Percentiles rank a stretch among this genome's conserved stretches.
These are phyloP conservation scores for Pristionchus entomophagus DNA, from an alignment of 2,888 invertebrate species.

Conservation along the genomic window DNA sequence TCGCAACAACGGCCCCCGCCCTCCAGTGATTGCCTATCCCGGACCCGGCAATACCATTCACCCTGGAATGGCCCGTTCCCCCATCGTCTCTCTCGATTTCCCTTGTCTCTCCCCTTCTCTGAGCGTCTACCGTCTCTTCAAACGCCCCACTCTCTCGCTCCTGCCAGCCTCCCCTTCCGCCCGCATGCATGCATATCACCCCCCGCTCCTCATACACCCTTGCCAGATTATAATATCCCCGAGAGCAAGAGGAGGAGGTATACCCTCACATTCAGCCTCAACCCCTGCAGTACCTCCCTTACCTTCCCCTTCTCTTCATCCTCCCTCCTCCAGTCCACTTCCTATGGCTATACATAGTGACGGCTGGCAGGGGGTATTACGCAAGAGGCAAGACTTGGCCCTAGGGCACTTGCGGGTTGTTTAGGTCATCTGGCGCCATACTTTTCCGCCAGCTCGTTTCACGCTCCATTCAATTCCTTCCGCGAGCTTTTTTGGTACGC, in stretches of 20 bases:
- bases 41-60: background rate
- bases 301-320: background rate
- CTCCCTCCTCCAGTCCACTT: background rate
- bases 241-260: background rate
- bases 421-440: background rate
- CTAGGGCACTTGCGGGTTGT: background rate
- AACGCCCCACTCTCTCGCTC: background rate
- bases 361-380: background rate
- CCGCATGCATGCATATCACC: background rate
- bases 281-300: constrained; percentile 22
- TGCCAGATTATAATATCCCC: constrained; percentile 42
- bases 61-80: background rate
- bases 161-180: background rate
- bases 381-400: background rate
- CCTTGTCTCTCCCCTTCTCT: constrained; percentile 10
- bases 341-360: background rate
- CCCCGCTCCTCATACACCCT: constrained; percentile 5
- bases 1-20: background rate
- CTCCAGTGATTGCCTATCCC: background rate
- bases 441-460: background rate
- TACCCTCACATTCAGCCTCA: constrained; percentile 23
- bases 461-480: background rate
- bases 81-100: background rate
- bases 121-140: background rate
- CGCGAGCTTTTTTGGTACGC: background rate